Percentiles rank a stretch among this genome's conserved stretches.
Conservation (phyloP, 1,140 invertebrate species). For the Drosophila guanche region DNA sequence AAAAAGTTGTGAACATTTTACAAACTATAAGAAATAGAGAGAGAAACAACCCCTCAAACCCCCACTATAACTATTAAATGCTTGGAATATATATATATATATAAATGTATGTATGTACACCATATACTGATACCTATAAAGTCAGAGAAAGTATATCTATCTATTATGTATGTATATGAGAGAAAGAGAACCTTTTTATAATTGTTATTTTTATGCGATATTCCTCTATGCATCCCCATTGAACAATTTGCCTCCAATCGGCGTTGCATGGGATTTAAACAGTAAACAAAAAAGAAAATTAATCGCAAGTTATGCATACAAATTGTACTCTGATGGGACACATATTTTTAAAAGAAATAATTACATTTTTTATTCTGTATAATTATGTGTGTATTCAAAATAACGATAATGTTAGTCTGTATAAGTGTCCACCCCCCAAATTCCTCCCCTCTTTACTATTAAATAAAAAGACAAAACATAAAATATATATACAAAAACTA, state of each 20-base stretch:
- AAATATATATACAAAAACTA: conserved; percentile 26
- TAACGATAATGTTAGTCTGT: conserved; percentile 67
- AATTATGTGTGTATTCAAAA: conserved; percentile 68
- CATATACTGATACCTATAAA: conserved; percentile 25
- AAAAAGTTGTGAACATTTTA: conserved; percentile 65
- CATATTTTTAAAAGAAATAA: conserved; percentile 46
- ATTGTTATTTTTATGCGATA: conserved; percentile 79
- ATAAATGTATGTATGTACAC: conserved; percentile 16
- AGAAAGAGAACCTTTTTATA: conserved; percentile 67
- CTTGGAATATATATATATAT: conserved; percentile 29
- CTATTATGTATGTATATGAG: conserved; percentile 39
- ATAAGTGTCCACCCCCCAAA: conserved; percentile 40
- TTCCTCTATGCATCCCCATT: conserved; percentile 49
- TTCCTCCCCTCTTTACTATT: conserved; percentile 61
- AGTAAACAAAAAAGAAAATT: conserved; percentile 21
- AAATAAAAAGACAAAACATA: conserved; percentile 61
- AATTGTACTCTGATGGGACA: conserved; percentile 54
- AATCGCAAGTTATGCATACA: conserved; percentile 44
- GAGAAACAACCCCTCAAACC: not conserved
- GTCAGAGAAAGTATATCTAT: conserved; percentile 39
- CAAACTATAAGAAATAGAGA: conserved; percentile 39
- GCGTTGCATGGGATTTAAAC: not conserved
- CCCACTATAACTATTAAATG: conserved; percentile 44
- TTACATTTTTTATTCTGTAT: conserved; percentile 70
- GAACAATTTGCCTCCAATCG: conserved; percentile 24